Base-by-base conservation (phyloP, 2,888 invertebrate genomes). In the Nycteola revayana region DNA sequence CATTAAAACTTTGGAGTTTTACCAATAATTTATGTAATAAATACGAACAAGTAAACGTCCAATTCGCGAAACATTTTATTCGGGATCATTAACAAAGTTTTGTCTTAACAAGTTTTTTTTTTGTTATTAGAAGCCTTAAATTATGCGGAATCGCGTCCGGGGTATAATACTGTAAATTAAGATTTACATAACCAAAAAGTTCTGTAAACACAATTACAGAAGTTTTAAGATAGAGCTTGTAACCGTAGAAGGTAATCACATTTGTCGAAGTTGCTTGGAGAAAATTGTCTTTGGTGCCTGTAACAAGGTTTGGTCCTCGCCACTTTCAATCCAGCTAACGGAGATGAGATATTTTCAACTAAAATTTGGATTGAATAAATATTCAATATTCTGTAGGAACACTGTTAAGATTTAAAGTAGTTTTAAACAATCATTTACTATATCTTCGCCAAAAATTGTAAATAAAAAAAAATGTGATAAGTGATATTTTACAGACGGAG, bases 161-260 rank as follows among this genome's bases (percentile, higher is more conserved):
- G 43, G 57, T 59, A 66, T 72, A 66, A 77, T 72, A 67, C 59
- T 60, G 55, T 66, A 73, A 78, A 83, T 80, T 73, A 72, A 76
- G 76, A 79, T 80, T 77, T 76, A 78, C 76, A 76, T 75, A 75
- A 68, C 73, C 70, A 60, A 77, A 77, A 83, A 79, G 69, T 80
- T 77, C 61, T 69, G 72, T 71, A 80, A 82, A 84, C 71, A 75
- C 77, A 79, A 83, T 83, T 83, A 83, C 74, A 75, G 66, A 84
- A 85, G 78, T 84, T 84, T 78, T 75, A 77, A 75, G 76, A 76
- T 69, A 60, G 72, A 75, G 70, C 71, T 57, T 66, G 77, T 77
- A 75, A 75, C 69, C 74, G 71, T 66, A 50, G 50, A 50, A 73
- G 77, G 67, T 82, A 84, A 85, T 85, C 81, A 76, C 75, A 76